Evolutionary conservation across 2,797 vertebrate genomes (phyloP), one percentile per base, ranked within the genome.

Genomic region (Thalassophryne amazonica): DNA sequence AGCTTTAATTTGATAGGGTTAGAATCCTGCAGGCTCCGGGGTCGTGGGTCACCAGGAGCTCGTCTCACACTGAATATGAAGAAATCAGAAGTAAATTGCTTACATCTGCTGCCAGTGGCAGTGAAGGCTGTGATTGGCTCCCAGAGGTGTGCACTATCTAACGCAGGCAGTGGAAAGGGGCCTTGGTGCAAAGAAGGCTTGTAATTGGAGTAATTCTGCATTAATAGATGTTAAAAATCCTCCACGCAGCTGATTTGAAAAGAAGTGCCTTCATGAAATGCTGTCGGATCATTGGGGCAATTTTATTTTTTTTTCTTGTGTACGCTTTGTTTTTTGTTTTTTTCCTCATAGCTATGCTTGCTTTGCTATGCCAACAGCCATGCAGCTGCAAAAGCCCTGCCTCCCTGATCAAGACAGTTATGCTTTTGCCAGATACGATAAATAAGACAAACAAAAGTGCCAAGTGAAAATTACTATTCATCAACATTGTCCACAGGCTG

Each of bases 1-100:
- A 95, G 94, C 94, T 98, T 97, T 99, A 98, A 99, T 99, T 98
- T 98, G 95, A 98, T 98, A 97, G 95, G 96, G 97, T 99, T 97
- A 98, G 96, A 96, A 98, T 98, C 96, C 96, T 97, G 96, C 96
- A 98, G 97, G 95, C 95, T 96, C 88, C 40, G 16, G 88, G 95
- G 95, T 92, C 91, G 93, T 73, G 92, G 97, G 96, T 97, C 93
- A 90, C 90, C 91, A 88, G 85, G 93, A 93, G 95, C 94, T 90
- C 92, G 92, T 93, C 95, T 96, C 92, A 88, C 92, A 92, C 93
- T 94, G 95, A 98, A 98, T 98, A 99, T 98, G 95, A 96, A 99
- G 95, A 97, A 98, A 98, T 97, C 91, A 95, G 93, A 96, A 98
- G 92, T 93, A 98, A 98, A 98, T 99, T 98, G 95, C 95, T 97